Evolutionary conservation across 2,888 invertebrate species (phyloP).

Genomic region (Ochropleura leucogaster): DNA sequence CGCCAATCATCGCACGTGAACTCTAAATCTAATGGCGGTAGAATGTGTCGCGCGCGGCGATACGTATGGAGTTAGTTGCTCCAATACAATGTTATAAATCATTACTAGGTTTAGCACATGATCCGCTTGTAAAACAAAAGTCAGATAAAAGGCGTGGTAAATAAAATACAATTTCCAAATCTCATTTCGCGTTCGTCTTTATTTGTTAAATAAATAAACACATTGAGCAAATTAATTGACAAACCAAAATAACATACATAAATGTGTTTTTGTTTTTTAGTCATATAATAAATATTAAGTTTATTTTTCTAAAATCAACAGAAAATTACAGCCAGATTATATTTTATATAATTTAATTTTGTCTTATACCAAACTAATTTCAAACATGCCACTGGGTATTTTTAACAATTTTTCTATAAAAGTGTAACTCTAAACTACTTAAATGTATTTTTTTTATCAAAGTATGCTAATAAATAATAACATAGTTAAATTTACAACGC

Average conservation of each 20-base stretch:
- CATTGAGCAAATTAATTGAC: slow-evolving; percentile 65
- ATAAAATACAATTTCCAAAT: slow-evolving; percentile 49
- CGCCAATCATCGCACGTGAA: no score
- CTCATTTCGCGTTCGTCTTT: slow-evolving; percentile 49
- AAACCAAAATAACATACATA: slow-evolving; percentile 25
- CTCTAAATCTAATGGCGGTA: no score
- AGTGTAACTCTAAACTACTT: slow-evolving; percentile 48
- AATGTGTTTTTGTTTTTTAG: not conserved
- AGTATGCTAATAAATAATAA: slow-evolving; percentile 26
- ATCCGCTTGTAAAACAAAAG: not conserved
- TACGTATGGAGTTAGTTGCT: no score
- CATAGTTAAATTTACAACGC: slow-evolving; percentile 10
- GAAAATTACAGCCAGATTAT: slow-evolving; percentile 47
- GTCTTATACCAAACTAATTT: slow-evolving; percentile 21
- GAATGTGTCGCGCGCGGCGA: no score
- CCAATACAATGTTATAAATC: not conserved
- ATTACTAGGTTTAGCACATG: not conserved
- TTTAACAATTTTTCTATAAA: slow-evolving; percentile 35
- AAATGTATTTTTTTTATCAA: slow-evolving; percentile 19
- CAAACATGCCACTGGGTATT: slow-evolving; percentile 25
- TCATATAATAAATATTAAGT: slow-evolving; percentile 21
- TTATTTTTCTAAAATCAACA: slow-evolving; percentile 24
- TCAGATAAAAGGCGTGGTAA: slow-evolving; percentile 2
- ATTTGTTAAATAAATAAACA: slow-evolving; percentile 61
- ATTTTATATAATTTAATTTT: not conserved